Base-by-base conservation (phyloP, 2,113 vertebrate genomes). In the Recurvirostra avosetta region DNA sequence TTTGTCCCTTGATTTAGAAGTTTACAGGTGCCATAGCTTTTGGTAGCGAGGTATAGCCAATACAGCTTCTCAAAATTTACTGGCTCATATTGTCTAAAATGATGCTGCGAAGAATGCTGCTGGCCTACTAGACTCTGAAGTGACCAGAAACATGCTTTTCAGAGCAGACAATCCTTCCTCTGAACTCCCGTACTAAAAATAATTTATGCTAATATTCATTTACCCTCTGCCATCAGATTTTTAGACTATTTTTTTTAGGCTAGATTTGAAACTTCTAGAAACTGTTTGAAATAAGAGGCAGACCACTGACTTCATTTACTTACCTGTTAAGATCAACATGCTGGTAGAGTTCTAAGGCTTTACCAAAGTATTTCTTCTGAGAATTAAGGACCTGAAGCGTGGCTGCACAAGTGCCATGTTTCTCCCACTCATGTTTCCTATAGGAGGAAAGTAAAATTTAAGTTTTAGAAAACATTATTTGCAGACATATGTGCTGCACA, bases 371-470 rank as follows among this genome's bases (percentile, higher is more conserved):
- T 55, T 98, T 98, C 88, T 79, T 96, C 74, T 98, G 96, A 19
- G 98, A 98, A 90, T 97, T 85, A 40, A 98, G 97, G 32, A 77
- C 4, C 2, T 95, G 77, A 61, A 98, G 66, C 1, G 97, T 93
- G 18, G 98, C 98, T 12, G 98, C 98, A 29, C 98, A 98, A 41
- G 98, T 98, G 13, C 98, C 98, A 1, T 98, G 98, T 62, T 98
- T 98, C 4, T 97, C 96, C 98, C 98, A 98, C 30, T 98, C 98
- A 7, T 98, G 98, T 43, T 93, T 98, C 98, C 98, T 98, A 56
- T 0, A 32, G 19, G 11, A 67, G 5, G 53, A 94, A 95, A 93
- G 29, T 15, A 92, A 92, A 96, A 81, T 23, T 9, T 14, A 26
- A 49, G 55, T 65, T 86, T 70, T 49, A 90, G 23, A 95, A 87